These are phyloP conservation scores for Pantala flavescens DNA, from an alignment of 1,140 invertebrate genomes.

Conservation along the genomic window DNA sequence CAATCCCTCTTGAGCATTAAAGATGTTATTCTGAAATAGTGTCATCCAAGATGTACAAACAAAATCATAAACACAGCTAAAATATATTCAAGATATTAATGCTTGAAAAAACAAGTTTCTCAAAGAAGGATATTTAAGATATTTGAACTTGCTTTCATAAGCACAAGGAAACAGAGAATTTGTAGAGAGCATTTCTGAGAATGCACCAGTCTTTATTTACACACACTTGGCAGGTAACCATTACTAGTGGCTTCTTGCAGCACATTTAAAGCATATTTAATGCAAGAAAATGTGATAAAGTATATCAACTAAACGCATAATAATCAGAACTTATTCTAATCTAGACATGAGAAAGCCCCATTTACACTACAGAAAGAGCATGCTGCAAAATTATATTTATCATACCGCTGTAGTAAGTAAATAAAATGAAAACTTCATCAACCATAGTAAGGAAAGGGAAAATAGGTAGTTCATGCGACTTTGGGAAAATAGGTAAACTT, in stretches of 20 bases:
- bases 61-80: too few relatives aligned
- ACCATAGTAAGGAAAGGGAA: slow-evolving; percentile 9
- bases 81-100: too few relatives aligned
- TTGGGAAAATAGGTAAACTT: too few relatives aligned
- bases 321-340: slow-evolving; percentile 4
- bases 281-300: slow-evolving; percentile 6
- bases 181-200: too few relatives aligned
- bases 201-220: background rate
- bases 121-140: too few relatives aligned
- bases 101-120: too few relatives aligned
- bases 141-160: too few relatives aligned
- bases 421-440: slow-evolving; percentile 8
- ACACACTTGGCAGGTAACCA: slow-evolving; percentile 8
- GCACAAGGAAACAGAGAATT: too few relatives aligned
- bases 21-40: too few relatives aligned
- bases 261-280: slow-evolving; percentile 3
- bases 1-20: too few relatives aligned
- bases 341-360: slow-evolving; percentile 8
- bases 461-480: background rate
- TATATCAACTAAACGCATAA: slow-evolving; percentile 7
- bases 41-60: too few relatives aligned
- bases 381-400: slow-evolving; percentile 10
- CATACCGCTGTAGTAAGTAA: background rate
- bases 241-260: slow-evolving; percentile 8
- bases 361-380: slow-evolving; percentile 6